A percentile compares a stretch with the other conserved stretches of the same genome.
Evolutionary conservation across 1,140 invertebrate genomes (phyloP).

Genomic region (Holcopasites calliopsidis): DNA sequence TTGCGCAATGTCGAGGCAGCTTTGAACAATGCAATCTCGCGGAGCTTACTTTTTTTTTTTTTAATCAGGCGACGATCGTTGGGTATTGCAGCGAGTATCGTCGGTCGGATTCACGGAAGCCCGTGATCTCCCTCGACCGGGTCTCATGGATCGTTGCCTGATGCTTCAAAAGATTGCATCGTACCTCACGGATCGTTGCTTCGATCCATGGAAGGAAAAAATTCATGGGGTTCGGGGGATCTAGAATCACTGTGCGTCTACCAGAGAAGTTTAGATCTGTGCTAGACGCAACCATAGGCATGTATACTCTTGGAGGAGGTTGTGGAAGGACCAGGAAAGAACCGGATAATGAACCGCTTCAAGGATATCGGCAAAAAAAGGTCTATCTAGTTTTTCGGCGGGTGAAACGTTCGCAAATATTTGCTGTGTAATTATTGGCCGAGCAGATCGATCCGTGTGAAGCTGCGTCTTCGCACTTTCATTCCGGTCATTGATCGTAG

Average conservation of each 20-base stretch:
- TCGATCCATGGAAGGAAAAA: constrained; percentile 47
- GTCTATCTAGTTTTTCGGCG: neutral
- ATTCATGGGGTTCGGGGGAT: constrained; percentile 38
- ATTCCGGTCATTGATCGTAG: no score
- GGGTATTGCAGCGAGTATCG: constrained; percentile 25
- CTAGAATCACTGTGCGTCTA: neutral
- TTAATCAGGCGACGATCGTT: constrained; percentile 25
- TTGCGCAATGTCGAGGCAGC: neutral
- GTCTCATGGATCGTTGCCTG: constrained; percentile 49
- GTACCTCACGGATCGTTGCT: constrained; percentile 59
- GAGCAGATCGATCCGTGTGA: neutral
- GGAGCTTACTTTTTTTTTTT: no score
- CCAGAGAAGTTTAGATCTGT: no score
- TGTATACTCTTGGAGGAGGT: neutral
- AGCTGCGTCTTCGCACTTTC: neutral
- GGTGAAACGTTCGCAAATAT: constrained; percentile 7
- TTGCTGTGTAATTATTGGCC: constrained; percentile 16
- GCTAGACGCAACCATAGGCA: neutral
- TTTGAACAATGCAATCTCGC: constrained; percentile 11
- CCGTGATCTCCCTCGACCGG: constrained; percentile 9
- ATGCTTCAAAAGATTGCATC: constrained; percentile 59
- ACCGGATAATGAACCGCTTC: neutral
- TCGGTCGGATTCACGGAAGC: constrained; percentile 35
- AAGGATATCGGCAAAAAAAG: constrained; percentile 19
- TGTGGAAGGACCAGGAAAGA: constrained; percentile 13